phyloP scores from a whole-genome alignment of 2,797 vertebrate genomes.

The Huso huso region DNA sequence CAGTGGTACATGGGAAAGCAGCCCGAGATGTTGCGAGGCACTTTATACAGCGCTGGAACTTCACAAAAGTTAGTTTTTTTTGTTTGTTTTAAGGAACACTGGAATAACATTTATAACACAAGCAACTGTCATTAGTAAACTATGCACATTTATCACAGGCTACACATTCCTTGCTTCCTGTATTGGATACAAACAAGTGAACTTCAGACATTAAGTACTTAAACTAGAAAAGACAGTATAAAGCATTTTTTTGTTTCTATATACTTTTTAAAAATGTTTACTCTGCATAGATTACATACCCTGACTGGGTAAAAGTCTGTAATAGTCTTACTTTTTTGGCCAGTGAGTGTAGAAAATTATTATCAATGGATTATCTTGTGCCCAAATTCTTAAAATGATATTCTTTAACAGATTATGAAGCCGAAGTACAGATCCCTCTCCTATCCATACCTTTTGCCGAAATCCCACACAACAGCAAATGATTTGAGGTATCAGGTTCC shows the following conservation, averaged over 20 bases:
- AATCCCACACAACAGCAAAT: conserved; percentile 76
- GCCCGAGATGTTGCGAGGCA: conserved; percentile 87
- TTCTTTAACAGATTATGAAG: conserved; percentile 79
- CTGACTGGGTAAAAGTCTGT: background rate
- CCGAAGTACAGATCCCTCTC: conserved; percentile 83
- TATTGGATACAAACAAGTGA: too few species aligned
- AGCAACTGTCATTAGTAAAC: too few species aligned
- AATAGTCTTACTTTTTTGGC: background rate
- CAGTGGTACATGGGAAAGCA: conserved; percentile 80
- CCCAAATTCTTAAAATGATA: background rate
- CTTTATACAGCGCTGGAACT: conserved; percentile 98
- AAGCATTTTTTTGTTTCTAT: background rate
- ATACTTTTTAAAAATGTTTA: background rate
- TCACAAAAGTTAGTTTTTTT: conserved; percentile 73
- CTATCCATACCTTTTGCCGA: conserved; percentile 85
- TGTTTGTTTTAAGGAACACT: background rate
- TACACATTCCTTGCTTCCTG: too few species aligned
- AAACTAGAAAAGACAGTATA: conserved; percentile 7
- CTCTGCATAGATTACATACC: background rate
- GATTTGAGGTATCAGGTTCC: conserved; percentile 80
- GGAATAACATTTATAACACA: background rate
- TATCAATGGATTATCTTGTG: background rate
- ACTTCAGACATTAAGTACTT: background rate
- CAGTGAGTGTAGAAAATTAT: background rate
- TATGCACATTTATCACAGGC: too few species aligned